A percentile compares a stretch with the other conserved stretches of the same genome.
phyloP scores from a whole-genome alignment of 2,888 invertebrate species.

The Cheiracanthium punctorium region DNA sequence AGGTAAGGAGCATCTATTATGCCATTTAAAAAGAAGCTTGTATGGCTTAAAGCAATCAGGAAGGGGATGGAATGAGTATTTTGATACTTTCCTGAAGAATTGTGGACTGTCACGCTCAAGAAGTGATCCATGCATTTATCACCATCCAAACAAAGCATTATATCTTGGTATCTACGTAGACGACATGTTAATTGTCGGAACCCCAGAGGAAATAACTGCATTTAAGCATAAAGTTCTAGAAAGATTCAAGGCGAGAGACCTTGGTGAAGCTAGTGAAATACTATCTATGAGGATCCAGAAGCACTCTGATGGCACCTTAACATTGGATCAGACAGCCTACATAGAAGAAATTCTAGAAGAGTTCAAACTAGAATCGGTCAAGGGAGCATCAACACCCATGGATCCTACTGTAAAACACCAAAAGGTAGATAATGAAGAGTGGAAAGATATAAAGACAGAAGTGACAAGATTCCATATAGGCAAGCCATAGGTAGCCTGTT shows the following conservation, averaged over 20 bases:
- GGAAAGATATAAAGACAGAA: too few species aligned
- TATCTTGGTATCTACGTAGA: slow-evolving; percentile 31
- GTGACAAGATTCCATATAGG: too few species aligned
- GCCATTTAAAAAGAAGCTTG: too few species aligned
- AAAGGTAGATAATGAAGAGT: too few species aligned
- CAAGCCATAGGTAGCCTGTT: too few species aligned
- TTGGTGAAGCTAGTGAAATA: slow-evolving; percentile 15
- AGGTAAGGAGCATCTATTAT: too few species aligned
- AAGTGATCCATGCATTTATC: slow-evolving; percentile 42
- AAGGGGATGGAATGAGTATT: too few species aligned
- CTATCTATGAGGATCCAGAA: slow-evolving; percentile 1
- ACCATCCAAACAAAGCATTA: slow-evolving; percentile 17
- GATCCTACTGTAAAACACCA: too few species aligned
- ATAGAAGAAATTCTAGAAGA: not conserved
- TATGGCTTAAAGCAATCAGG: too few species aligned
- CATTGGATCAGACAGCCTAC: slow-evolving; percentile 11
- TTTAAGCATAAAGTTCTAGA: not conserved
- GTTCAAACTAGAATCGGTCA: not conserved
- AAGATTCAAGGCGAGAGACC: slow-evolving; percentile 6
- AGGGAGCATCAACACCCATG: too few species aligned
- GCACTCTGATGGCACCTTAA: not conserved
- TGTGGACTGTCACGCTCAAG: too few species aligned
- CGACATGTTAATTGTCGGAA: slow-evolving; percentile 25
- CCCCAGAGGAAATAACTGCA: not conserved
- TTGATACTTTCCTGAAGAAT: too few species aligned